Percentiles rank a stretch among this genome's conserved stretches.
Evolutionary conservation across 92 coral and sea anemone genomes (phyloP).

Genomic region (Ricordea florida): DNA sequence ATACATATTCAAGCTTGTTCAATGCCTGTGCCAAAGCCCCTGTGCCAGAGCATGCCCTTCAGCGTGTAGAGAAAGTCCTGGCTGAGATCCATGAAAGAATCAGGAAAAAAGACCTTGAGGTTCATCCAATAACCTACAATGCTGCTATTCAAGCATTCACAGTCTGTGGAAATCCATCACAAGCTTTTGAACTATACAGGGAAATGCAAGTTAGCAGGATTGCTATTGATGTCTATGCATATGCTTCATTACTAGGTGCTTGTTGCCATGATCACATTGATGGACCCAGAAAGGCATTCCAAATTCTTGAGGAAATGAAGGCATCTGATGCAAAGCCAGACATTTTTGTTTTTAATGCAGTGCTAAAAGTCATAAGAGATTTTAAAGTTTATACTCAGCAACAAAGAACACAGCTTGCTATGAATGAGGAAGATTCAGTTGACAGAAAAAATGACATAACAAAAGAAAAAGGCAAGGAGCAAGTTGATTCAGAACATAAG

Average conservation of each 20-base stretch:
- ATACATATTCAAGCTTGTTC: slow-evolving; percentile 75
- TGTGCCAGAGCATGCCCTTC: slow-evolving; percentile 27
- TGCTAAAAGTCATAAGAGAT: slow-evolving; percentile 71
- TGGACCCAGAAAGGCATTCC: slow-evolving; percentile 52
- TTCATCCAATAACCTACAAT: slow-evolving; percentile 74
- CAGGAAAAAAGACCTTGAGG: slow-evolving; percentile 37
- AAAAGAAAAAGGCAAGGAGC: neutral
- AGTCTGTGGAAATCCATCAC: slow-evolving; percentile 47
- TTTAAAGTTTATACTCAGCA: slow-evolving; percentile 5
- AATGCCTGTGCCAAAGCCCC: slow-evolving; percentile 58
- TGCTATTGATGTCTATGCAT: slow-evolving; percentile 62
- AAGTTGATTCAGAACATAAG: neutral
- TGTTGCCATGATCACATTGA: slow-evolving; percentile 55
- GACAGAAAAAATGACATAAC: neutral
- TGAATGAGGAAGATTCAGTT: neutral
- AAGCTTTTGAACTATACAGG: slow-evolving; percentile 66
- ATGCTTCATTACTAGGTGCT: slow-evolving; percentile 67
- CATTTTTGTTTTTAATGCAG: slow-evolving; percentile 69
- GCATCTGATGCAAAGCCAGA: slow-evolving; percentile 62
- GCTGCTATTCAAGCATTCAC: slow-evolving; percentile 84
- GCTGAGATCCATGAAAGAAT: slow-evolving; percentile 47
- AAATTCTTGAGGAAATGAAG: slow-evolving; percentile 78
- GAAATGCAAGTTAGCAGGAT: slow-evolving; percentile 39
- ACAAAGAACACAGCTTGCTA: neutral
- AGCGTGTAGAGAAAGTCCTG: slow-evolving; percentile 54